Conservation (phyloP, 2,113 vertebrate genomes). For the Nerophis ophidion region DNA sequence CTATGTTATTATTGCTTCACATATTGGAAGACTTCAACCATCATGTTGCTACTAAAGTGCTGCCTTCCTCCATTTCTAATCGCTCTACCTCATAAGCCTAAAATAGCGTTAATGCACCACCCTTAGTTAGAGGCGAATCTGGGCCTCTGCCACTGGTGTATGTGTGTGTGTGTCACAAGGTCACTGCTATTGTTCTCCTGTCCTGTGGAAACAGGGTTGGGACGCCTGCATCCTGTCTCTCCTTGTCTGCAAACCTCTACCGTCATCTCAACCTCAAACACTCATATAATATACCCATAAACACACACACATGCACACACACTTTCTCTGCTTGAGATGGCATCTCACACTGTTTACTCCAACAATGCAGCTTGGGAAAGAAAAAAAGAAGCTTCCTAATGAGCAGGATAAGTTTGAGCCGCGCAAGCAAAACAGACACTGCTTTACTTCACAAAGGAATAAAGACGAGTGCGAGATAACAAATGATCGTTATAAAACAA, state of each 20-base stretch:
- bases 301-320: constrained; percentile 9
- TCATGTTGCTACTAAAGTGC: constrained; percentile 59
- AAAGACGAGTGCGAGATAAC: constrained; percentile 51
- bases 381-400: constrained; percentile 49
- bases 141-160: constrained; percentile 52
- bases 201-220: constrained; percentile 72
- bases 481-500: constrained; percentile 49
- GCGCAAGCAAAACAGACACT: constrained; percentile 53
- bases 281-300: background rate
- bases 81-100: constrained; percentile 60
- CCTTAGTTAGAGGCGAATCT: constrained; percentile 63
- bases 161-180: constrained; percentile 60
- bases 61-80: constrained; percentile 50
- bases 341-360: constrained; percentile 56
- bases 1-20: constrained; percentile 18
- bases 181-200: constrained; percentile 75
- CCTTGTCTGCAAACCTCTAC: constrained; percentile 48
- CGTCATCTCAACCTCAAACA: constrained; percentile 18
- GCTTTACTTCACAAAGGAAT: constrained; percentile 17
- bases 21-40: constrained; percentile 38
- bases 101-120: constrained; percentile 70
- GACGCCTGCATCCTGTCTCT: constrained; percentile 68
- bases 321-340: constrained; percentile 35
- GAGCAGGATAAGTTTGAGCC: constrained; percentile 62
- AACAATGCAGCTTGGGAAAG: constrained; percentile 56